These are phyloP conservation scores for Megaceryle torquata DNA, from an alignment of 2,113 vertebrate species.

Conservation along the genomic window DNA sequence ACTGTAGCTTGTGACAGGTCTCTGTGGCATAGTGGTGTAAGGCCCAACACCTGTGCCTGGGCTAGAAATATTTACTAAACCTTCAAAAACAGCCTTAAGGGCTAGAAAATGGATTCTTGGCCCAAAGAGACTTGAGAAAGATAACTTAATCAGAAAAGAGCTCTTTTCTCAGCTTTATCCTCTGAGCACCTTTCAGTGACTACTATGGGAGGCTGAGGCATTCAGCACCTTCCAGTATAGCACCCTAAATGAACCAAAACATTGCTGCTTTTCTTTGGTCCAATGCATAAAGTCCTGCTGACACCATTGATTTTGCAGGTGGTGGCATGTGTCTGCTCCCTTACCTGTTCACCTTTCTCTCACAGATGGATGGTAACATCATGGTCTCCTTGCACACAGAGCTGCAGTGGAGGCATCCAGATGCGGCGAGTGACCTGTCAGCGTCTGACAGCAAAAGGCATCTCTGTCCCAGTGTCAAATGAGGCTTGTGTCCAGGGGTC, in stretches of 20 bases:
- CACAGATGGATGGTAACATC: constrained; percentile 87
- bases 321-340: rapidly evolving
- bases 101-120: not conserved
- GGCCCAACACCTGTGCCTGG: not conserved
- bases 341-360: not conserved
- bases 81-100: not conserved
- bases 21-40: not conserved
- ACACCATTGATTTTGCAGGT: not conserved
- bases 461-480: constrained; percentile 63
- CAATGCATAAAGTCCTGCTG: not conserved
- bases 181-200: not conserved
- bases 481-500: constrained; percentile 70
- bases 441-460: constrained; percentile 72
- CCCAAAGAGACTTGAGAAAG: not conserved
- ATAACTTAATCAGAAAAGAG: not conserved
- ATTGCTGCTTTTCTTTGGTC: not conserved
- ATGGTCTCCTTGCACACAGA: constrained; percentile 87
- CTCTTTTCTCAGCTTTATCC: not conserved
- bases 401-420: constrained; percentile 87
- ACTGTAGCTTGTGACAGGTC: not conserved
- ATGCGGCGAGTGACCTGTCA: constrained; percentile 84
- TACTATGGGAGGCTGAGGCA: not conserved
- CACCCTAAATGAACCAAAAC: not conserved
- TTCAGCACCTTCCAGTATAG: not conserved
- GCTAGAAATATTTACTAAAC: not conserved